Evolutionary conservation across 2,797 vertebrate species (phyloP), one percentile per base, ranked within the genome.

Genomic region (Sebastes minor): DNA sequence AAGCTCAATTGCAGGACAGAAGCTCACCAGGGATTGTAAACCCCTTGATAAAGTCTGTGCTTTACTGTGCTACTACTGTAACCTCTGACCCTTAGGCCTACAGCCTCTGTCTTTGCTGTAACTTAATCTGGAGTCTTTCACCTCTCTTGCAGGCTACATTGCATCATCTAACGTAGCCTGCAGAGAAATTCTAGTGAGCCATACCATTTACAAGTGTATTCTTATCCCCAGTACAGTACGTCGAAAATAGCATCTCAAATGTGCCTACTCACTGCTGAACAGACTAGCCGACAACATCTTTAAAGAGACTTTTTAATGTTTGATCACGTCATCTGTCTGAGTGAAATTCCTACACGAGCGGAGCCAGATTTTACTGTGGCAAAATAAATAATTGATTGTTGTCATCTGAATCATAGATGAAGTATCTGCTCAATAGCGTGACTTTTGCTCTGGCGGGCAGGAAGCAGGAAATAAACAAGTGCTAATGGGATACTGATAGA

Each of bases 391-490:
- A 83, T 81, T 82, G 10, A 80, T 62, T 8, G 14, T 60, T 60
- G 66, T 63, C 67, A 60, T 61, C 32, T 89, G 46, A 85, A 85
- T 84, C 73, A 80, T 76, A 75, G 60, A 80, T 75, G 42, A 80
- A 66, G 35, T 74, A 59, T 71, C 42, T 63, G 56, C 66, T 82
- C 32, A 28, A 7, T 68, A 16, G 25, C 0, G 1, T 64, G 28
- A 25, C 57, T 28, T 70, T 72, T 71, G 33, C 65, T 77, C 20
- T 66, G 13, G 2, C 0, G 1, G 71, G 20, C 33, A 69, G 23
- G 25, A 18, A 56, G 55, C 56, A 49, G 73, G 63, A 82, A 71
- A 82, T 35, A 63, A 76, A 61, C 52, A 61, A 35, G n/a, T 27
- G 49, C 66, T 60, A 64, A 57, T 62, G 46, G 38, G 20, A 59